These are phyloP conservation scores for Neosilurus hyrtlii DNA, from an alignment of 2,797 vertebrate genomes.

Conservation along the genomic window DNA sequence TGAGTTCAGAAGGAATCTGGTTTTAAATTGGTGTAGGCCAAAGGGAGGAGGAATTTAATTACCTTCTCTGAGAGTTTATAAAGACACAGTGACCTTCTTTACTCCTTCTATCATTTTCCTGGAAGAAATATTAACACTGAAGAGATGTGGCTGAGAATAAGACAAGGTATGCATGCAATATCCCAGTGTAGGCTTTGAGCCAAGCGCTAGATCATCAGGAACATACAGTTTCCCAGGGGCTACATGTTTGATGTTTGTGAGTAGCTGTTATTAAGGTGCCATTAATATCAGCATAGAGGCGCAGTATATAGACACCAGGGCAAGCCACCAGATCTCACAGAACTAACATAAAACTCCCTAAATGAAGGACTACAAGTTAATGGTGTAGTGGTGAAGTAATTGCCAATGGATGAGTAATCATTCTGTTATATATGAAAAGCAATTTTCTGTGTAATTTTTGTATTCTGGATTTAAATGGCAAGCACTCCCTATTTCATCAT, in stretches of 20 bases:
- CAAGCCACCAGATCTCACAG: not conserved
- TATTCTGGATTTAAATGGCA: conserved; percentile 19
- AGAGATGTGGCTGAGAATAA: conserved; percentile 13
- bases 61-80: conserved; percentile 26
- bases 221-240: conserved; percentile 5
- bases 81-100: conserved; percentile 5
- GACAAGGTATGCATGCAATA: conserved; percentile 14
- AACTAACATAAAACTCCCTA: not conserved
- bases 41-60: conserved; percentile 24
- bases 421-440: not conserved
- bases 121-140: conserved; percentile 16
- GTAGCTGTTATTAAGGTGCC: not conserved
- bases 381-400: not conserved
- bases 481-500: conserved; percentile 3
- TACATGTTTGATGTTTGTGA: not conserved
- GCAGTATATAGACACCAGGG: not conserved
- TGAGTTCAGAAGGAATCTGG: conserved; percentile 15
- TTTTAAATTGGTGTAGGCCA: conserved; percentile 14
- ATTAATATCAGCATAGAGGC: not conserved
- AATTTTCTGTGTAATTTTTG: conserved; percentile 7
- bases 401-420: not conserved
- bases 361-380: not conserved
- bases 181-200: not conserved
- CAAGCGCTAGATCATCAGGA: not conserved
- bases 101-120: conserved; percentile 14